These are phyloP conservation scores for Anguilla rostrata DNA, from an alignment of 2,113 vertebrate genomes.

Conservation along the genomic window DNA sequence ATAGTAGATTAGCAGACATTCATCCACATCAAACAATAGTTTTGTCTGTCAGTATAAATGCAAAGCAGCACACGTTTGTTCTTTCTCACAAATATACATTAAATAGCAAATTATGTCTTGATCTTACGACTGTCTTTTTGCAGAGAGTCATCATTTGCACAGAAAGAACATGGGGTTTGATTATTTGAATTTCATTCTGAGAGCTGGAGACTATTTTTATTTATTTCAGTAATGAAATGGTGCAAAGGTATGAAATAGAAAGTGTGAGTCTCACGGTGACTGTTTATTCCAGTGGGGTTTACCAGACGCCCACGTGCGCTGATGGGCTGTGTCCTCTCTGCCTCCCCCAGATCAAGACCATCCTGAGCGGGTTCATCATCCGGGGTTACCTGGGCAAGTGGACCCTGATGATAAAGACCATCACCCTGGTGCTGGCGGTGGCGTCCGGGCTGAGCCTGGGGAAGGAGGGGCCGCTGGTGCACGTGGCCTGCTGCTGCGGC, in stretches of 20 bases:
- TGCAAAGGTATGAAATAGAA: background rate
- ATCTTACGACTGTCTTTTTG: background rate
- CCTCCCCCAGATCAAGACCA: constrained; percentile 90
- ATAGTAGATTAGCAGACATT: too few species aligned
- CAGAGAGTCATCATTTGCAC: background rate
- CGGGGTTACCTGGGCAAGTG: constrained; percentile 97
- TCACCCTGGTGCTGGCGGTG: constrained; percentile 95
- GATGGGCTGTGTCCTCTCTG: background rate
- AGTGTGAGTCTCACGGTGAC: background rate
- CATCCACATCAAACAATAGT: too few species aligned
- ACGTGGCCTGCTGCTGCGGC: constrained; percentile 98
- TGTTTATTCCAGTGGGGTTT: background rate
- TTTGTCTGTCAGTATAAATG: too few species aligned
- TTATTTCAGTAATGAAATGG: background rate
- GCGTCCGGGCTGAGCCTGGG: constrained; percentile 97
- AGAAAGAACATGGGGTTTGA: background rate
- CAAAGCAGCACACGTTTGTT: too few species aligned
- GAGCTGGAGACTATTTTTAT: background rate
- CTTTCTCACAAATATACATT: too few species aligned
- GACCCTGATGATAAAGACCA: constrained; percentile 98
- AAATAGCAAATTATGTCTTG: background rate
- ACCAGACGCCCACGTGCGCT: background rate
- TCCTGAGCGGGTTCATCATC: constrained; percentile 98
- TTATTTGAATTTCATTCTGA: background rate
- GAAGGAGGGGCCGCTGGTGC: constrained; percentile 95